Evolutionary conservation across 2,888 invertebrate species (phyloP).

Genomic region (Pristionchus fissidentatus): DNA sequence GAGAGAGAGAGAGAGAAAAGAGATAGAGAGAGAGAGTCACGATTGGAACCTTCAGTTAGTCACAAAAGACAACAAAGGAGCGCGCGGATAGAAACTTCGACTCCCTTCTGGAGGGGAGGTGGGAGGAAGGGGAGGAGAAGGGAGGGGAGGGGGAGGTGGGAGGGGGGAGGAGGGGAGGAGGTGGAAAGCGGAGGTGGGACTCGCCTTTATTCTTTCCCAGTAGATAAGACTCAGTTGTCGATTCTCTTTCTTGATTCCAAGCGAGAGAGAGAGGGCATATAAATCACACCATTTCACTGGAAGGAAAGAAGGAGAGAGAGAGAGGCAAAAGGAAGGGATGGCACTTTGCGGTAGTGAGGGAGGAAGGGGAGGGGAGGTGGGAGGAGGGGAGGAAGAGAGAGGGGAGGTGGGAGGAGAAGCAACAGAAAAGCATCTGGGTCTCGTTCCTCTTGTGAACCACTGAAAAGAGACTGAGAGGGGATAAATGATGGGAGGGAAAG

Average conservation of each 20-base stretch:
- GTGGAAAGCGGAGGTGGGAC: not conserved
- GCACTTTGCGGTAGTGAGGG: not conserved
- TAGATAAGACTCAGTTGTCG: not conserved
- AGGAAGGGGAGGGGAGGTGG: not conserved
- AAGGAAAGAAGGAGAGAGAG: no score
- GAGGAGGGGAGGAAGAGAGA: not conserved
- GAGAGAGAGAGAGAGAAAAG: not conserved
- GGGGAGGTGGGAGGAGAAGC: not conserved
- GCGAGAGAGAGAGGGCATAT: not conserved
- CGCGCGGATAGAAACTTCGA: no score
- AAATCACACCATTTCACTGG: constrained; percentile 40
- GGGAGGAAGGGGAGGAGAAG: constrained; percentile 17
- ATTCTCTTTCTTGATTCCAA: not conserved
- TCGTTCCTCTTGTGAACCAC: no score
- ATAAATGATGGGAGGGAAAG: not conserved
- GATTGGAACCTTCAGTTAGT: not conserved
- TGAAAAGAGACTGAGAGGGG: not conserved
- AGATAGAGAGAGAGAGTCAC: not conserved
- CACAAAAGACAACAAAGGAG: constrained; percentile 41
- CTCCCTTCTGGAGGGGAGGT: not conserved
- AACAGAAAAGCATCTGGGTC: constrained; percentile 35
- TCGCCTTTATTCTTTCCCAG: not conserved
- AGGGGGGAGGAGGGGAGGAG: not conserved
- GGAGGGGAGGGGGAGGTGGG: not conserved
- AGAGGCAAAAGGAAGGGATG: no score